Percentiles rank a stretch among this genome's conserved stretches.
Evolutionary conservation across 2,888 invertebrate species (phyloP).

Genomic region (Drosophila nr. fundita): DNA sequence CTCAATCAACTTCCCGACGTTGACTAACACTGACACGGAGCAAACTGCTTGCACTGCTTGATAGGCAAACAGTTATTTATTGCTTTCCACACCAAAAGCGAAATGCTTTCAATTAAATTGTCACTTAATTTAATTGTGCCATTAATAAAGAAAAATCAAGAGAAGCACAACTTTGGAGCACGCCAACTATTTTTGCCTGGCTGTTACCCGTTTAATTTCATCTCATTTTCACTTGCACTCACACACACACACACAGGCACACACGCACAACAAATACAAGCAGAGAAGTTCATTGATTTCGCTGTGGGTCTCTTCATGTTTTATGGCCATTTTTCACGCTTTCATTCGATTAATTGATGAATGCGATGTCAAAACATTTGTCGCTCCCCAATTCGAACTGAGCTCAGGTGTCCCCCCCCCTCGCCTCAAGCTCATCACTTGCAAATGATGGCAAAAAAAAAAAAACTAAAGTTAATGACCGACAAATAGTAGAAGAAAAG

Average conservation of each 20-base stretch:
- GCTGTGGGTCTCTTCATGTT: conserved; percentile 25
- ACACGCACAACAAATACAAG: neutral
- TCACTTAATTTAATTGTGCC: conserved; percentile 70
- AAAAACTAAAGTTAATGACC: conserved; percentile 62
- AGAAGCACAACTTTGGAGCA: conserved; percentile 41
- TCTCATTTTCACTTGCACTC: conserved; percentile 69
- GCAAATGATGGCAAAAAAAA: conserved; percentile 12
- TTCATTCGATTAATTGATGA: conserved; percentile 72
- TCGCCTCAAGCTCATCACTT: conserved; percentile 10
- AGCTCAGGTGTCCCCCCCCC: neutral
- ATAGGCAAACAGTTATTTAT: conserved; percentile 57
- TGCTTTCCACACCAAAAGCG: conserved; percentile 57
- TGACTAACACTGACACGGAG: neutral
- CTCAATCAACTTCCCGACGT: neutral
- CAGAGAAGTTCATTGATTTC: conserved; percentile 72
- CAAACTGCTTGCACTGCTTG: conserved; percentile 4
- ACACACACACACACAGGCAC: conserved; percentile 13
- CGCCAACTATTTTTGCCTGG: conserved; percentile 65
- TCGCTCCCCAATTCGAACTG: conserved; percentile 35
- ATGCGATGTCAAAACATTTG: conserved; percentile 68
- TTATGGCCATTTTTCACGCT: conserved; percentile 70
- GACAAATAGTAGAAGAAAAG: conserved; percentile 28
- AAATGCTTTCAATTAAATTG: conserved; percentile 71
- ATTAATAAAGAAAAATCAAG: conserved; percentile 22
- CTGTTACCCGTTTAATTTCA: conserved; percentile 40